These are phyloP conservation scores for Heliothis subflexa DNA, from an alignment of 1,140 invertebrate genomes.

Conservation along the genomic window DNA sequence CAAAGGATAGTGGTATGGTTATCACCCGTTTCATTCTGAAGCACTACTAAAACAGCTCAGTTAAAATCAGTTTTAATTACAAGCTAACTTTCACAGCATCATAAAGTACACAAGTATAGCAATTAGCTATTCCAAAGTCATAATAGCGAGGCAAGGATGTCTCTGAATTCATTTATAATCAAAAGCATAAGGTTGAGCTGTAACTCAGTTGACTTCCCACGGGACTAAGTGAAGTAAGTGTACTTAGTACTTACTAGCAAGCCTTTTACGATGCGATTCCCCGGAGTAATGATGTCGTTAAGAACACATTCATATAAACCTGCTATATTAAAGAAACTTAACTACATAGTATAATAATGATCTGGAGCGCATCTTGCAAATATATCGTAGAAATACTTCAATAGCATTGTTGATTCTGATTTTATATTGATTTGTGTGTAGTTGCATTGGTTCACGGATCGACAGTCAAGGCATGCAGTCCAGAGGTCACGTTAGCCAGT, in stretches of 20 bases:
- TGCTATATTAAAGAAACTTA: background rate
- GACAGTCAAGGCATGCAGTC: background rate
- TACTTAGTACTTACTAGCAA: slow-evolving; percentile 30
- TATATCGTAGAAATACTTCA: background rate
- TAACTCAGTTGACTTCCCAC: slow-evolving; percentile 15
- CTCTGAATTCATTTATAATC: slow-evolving; percentile 21
- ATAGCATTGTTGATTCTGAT: too few relatives aligned
- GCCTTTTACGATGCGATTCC: slow-evolving; percentile 40
- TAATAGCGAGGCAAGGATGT: background rate
- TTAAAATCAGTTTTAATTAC: background rate
- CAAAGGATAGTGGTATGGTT: too few relatives aligned
- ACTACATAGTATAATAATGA: background rate
- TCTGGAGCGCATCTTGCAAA: background rate
- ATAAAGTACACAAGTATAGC: too few relatives aligned
- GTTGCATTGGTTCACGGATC: background rate
- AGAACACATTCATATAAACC: background rate
- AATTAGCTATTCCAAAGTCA: too few relatives aligned
- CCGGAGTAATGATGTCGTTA: slow-evolving; percentile 20
- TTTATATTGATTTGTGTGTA: too few relatives aligned
- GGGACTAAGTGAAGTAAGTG: slow-evolving; percentile 11
- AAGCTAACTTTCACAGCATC: too few relatives aligned
- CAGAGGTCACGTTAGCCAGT: background rate
- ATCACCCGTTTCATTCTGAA: too few relatives aligned
- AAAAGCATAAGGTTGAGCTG: slow-evolving; percentile 21
- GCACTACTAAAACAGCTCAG: background rate